Evolutionary conservation across 2,113 vertebrate species (phyloP), one percentile per base, ranked within the genome.

Genomic region (Calidris pygmaea): DNA sequence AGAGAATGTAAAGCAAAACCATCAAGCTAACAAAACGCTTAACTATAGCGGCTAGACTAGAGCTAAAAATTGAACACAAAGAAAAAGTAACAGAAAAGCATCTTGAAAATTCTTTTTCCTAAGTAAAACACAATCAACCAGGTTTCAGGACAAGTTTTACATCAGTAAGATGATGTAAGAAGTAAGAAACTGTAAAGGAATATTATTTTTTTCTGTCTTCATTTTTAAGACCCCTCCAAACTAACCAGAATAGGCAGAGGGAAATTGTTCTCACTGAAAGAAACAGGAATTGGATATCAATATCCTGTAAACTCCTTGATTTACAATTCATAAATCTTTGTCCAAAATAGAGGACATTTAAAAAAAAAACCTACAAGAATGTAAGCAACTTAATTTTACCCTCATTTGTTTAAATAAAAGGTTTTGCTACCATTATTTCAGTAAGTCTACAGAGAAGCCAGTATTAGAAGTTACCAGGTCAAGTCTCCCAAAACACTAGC

Each of bases 91-190:
- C 12, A 91, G 66, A 93, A 84, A 86, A 76, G 65, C 30, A 89
- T 34, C 14, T 75, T 56, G 75, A 70, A 91, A 94, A 90, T 24
- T 79, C 67, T n/a, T 90, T 70, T 52, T 73, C 55, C 23, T 20
- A 73, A 58, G 48, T 22, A 58, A 77, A 91, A 48, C 39, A 83
- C 29, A 70, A 71, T 8, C 19, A 85, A 29, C 1, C 53, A 75
- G 66, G 37, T 84, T 89, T 85, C 35, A 63, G 71, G 55, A 20
- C 35, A 87, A 90, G 82, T 90, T 78, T 93, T 92, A 90, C 85
- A 93, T 79, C 94, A 90, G 26, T 30, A 75, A 67, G 26, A 93
- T n/a, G n/a, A n/a, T n/a, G n/a, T n/a, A n/a, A n/a, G n/a, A n/a
- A n/a, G n/a, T n/a, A 75, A 67, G 26, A 93, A 74, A 75, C 26